These are phyloP conservation scores for Sinohyriopsis cumingii DNA, from an alignment of 2,888 invertebrate species.

Conservation along the genomic window DNA sequence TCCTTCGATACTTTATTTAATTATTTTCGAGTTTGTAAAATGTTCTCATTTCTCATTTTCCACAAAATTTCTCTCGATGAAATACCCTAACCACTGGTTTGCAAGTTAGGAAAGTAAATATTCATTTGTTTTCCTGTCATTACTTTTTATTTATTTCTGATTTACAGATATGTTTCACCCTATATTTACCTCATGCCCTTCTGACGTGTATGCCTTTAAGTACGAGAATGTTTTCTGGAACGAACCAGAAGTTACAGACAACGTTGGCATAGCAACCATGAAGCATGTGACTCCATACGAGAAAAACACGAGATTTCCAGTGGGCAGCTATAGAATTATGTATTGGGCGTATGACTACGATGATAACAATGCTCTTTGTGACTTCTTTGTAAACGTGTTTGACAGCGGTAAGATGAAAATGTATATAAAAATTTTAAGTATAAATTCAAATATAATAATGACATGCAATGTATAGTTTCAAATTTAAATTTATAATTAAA, in stretches of 20 bases:
- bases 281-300: constrained; percentile 12
- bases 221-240: constrained; percentile 22
- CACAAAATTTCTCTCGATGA: too few relatives aligned
- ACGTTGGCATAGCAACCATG: constrained; percentile 29
- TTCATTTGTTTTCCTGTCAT: background rate
- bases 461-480: too few relatives aligned
- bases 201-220: constrained; percentile 15
- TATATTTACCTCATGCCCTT: constrained; percentile 27
- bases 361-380: constrained; percentile 28
- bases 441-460: too few relatives aligned
- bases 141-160: background rate
- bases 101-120: too few relatives aligned
- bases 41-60: too few relatives aligned
- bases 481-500: too few relatives aligned
- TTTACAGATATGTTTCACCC: constrained; percentile 29
- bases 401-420: constrained; percentile 9
- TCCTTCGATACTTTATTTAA: too few relatives aligned
- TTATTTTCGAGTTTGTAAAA: too few relatives aligned
- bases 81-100: too few relatives aligned
- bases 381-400: constrained; percentile 20
- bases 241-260: constrained; percentile 27
- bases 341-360: constrained; percentile 29
- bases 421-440: too few relatives aligned
- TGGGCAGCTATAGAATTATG: constrained; percentile 23
- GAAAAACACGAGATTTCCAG: constrained; percentile 1